A percentile compares a stretch with the other conserved stretches of the same genome.
Conservation (phyloP, 2,797 vertebrate species). For the Kryptolebias ocellatus region DNA sequence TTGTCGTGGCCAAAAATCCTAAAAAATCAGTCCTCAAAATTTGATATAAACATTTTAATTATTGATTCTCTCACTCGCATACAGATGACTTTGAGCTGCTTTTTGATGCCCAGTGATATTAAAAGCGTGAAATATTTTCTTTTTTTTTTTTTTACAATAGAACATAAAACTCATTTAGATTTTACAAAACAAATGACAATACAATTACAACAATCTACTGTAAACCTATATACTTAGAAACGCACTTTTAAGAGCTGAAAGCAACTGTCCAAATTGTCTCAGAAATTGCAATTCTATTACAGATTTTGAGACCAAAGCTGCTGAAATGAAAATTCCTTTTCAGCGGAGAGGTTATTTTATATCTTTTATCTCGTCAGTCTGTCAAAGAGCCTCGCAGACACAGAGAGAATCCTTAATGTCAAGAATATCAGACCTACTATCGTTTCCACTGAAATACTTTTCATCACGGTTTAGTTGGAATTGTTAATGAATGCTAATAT, state of each 20-base stretch:
- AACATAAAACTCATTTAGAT: background rate
- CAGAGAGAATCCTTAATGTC: background rate
- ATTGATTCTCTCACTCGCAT: too few relatives aligned
- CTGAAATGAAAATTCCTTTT: background rate
- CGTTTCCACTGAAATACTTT: background rate
- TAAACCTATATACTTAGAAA: background rate
- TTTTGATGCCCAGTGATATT: too few relatives aligned
- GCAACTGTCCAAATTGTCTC: background rate
- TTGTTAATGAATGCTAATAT: background rate
- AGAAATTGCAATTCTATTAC: background rate
- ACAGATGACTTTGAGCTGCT: too few relatives aligned
- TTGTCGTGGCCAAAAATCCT: too few relatives aligned
- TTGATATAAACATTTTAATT: too few relatives aligned
- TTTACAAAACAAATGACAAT: background rate
- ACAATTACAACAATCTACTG: background rate
- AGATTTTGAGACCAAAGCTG: constrained; percentile 3
- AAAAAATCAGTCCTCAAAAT: too few relatives aligned
- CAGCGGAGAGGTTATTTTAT: background rate
- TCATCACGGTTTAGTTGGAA: background rate
- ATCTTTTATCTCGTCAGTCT: background rate
- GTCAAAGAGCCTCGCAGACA: background rate
- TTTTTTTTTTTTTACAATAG: background rate
- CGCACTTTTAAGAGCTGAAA: background rate
- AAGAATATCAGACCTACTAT: background rate
- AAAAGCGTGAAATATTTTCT: too few relatives aligned